A percentile compares a stretch with the other conserved stretches of the same genome.
These are phyloP conservation scores for Ursus arctos DNA, from an alignment of 2,113 vertebrate species.

Conservation along the genomic window DNA sequence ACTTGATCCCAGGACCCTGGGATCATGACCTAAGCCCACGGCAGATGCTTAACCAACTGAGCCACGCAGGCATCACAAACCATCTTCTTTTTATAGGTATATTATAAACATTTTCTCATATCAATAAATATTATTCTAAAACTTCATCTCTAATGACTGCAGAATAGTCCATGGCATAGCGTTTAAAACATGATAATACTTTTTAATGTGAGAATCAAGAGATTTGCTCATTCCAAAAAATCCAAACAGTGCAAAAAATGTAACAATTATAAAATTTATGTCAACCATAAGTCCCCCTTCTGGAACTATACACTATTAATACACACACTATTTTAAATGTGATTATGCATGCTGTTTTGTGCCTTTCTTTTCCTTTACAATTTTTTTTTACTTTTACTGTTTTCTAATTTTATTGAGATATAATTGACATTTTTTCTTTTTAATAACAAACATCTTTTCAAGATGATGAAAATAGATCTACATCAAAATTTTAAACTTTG, in stretches of 20 bases:
- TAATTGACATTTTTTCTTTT: not conserved
- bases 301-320: not conserved
- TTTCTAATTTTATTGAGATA: not conserved
- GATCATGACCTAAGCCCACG: too few species aligned
- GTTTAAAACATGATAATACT: not conserved
- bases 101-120: not conserved
- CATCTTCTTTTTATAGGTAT: not conserved
- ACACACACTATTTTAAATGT: not conserved
- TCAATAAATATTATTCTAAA: not conserved
- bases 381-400: not conserved
- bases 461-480: not conserved
- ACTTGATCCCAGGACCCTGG: too few species aligned
- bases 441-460: constrained; percentile 6
- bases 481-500: constrained; percentile 12
- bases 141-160: not conserved
- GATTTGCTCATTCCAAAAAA: constrained; percentile 1
- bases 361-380: not conserved
- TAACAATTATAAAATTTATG: not conserved
- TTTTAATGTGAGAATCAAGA: not conserved
- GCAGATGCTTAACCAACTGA: too few species aligned
- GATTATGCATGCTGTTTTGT: not conserved
- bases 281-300: not conserved
- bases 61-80: not conserved
- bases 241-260: not conserved
- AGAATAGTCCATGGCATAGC: not conserved